Base-by-base conservation (phyloP, 2,888 invertebrate species). In the Zelleria hepariella region DNA sequence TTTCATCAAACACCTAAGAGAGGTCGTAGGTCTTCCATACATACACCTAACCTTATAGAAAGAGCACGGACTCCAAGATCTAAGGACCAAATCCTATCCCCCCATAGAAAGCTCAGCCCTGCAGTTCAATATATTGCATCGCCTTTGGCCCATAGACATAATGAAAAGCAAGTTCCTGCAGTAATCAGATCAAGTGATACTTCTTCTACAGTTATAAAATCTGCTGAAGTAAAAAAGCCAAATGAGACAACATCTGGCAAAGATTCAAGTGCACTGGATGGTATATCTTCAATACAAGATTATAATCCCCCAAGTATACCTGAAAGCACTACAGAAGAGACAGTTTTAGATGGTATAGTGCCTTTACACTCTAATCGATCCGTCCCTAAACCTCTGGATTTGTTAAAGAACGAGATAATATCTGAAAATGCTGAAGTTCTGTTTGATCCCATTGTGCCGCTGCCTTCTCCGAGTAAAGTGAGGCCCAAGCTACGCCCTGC, bases 401-500 rank as follows among this genome's bases (percentile, higher is more conserved):
- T 82, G 8, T 64, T 86, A 47, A 87, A 86, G 58, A 85, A 76
- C 74, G 84, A 86, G 60, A 82, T 86, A 5, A 86, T 85, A 72
- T 85, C 86, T 7, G 87, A 86, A 63, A 80, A 82, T 74, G 86
- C 82, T 24, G 82, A 86, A 71, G 85, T 82, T 1, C 67, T 83
- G 6, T 89, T 89, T 72, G 89, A 89, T 60, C 89, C 89, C 0
- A 89, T 89, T 57, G 78, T 89, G 6, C 89, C 88, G 2, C 73
- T 91, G 55, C 92, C 90, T 5, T 89, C 91, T 1, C 91, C 91
- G 0, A 87, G 85, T 62, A 94, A 94, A 80, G 92, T 91, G 57
- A 86, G 94, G 2, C 89, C 91, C 0, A 91, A 94, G 63, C 91
- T 94, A 42, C 90, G 92, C 48, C 93, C 94, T 3, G 90, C 91